Evolutionary conservation across 2,797 vertebrate genomes (phyloP).

Genomic region (Kryptolebias ocellatus): DNA sequence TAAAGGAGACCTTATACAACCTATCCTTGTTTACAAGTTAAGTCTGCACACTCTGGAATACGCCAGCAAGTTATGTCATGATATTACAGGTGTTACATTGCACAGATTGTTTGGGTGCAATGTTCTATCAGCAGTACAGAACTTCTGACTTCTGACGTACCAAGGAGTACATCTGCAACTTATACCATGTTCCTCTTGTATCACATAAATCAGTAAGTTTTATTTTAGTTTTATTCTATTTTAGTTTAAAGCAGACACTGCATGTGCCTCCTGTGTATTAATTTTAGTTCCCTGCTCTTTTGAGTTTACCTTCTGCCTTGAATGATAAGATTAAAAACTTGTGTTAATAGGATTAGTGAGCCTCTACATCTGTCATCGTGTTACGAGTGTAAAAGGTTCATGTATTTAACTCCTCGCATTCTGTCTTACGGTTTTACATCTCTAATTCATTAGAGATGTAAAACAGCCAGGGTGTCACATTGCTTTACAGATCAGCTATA

Average conservation of each 20-base stretch:
- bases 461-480: slow-evolving; percentile 6
- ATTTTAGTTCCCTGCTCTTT: slow-evolving; percentile 6
- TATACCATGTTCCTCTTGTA: background rate
- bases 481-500: slow-evolving; percentile 11
- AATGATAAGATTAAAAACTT: slow-evolving; percentile 59
- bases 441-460: slow-evolving; percentile 66
- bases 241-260: slow-evolving; percentile 6
- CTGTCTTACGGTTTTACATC: slow-evolving; percentile 48
- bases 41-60: slow-evolving; percentile 21
- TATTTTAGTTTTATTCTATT: background rate
- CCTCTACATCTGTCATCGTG: slow-evolving; percentile 59
- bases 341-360: slow-evolving; percentile 62
- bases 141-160: background rate
- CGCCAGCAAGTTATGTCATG: slow-evolving; percentile 9
- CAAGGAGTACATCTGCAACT: background rate
- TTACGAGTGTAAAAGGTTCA: slow-evolving; percentile 41
- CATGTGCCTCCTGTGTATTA: background rate
- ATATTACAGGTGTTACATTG: background rate
- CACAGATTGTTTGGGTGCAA: background rate
- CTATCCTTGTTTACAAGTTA: slow-evolving; percentile 39
- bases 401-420: slow-evolving; percentile 59
- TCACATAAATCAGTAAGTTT: background rate
- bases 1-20: slow-evolving; percentile 59
- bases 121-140: background rate
- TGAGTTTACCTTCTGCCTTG: slow-evolving; percentile 41